Evolutionary conservation across 92 coral and sea anemone species (phyloP).

Genomic region (Palythoa grandis): DNA sequence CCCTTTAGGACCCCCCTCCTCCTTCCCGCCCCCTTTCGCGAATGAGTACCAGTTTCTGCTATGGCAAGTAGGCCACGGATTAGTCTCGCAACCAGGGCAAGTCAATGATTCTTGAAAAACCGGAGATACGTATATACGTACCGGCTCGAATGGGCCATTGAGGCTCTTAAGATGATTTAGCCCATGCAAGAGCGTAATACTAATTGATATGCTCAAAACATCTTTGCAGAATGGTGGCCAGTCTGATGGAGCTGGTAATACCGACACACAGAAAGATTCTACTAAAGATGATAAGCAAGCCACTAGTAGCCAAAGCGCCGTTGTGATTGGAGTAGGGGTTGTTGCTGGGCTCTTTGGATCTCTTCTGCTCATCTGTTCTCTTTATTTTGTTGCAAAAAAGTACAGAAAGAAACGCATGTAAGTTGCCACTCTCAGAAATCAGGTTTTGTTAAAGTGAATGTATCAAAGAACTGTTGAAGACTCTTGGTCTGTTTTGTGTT

Average conservation of each 20-base stretch:
- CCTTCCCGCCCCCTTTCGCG: too few species aligned
- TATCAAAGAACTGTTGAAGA: too few species aligned
- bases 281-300: not conserved
- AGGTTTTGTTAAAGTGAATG: not conserved
- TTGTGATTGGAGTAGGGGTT: not conserved
- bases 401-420: constrained; percentile 4
- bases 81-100: too few species aligned
- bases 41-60: too few species aligned
- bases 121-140: too few species aligned
- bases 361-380: constrained; percentile 4
- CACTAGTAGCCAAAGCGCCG: not conserved
- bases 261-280: not conserved
- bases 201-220: not conserved
- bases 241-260: not conserved
- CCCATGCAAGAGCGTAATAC: too few species aligned
- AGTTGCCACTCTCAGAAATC: not conserved
- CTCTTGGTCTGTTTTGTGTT: too few species aligned
- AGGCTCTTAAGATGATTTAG: too few species aligned
- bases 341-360: not conserved
- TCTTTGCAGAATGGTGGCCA: not conserved
- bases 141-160: too few species aligned
- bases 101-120: too few species aligned
- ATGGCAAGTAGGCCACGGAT: too few species aligned
- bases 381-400: not conserved
- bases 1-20: too few species aligned